These are phyloP conservation scores for Napeogenes sylphis DNA, from an alignment of 2,888 invertebrate genomes.

Conservation along the genomic window DNA sequence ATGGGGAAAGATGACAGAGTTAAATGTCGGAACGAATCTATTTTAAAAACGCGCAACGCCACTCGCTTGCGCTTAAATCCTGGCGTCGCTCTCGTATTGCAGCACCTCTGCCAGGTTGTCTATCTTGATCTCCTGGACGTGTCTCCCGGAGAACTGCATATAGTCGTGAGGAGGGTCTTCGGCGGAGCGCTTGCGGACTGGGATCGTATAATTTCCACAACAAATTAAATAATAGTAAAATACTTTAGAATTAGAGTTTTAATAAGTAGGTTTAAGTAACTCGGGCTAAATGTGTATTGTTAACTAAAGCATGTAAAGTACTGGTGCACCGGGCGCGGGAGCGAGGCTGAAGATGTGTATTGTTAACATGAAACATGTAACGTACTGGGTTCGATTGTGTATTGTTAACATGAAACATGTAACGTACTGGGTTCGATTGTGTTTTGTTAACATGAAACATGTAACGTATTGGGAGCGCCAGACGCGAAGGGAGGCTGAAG, in stretches of 20 bases:
- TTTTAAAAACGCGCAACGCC: neutral
- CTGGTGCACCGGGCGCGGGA: no score
- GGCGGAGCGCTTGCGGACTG: constrained; percentile 80
- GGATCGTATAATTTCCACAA: constrained; percentile 31
- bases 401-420: neutral
- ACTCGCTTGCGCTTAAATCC: constrained; percentile 13
- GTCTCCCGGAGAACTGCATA: constrained; percentile 86
- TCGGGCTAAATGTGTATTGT: no score
- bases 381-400: neutral
- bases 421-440: neutral
- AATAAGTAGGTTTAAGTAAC: no score
- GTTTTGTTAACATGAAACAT: neutral
- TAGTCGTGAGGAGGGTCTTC: constrained; percentile 76
- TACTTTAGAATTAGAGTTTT: no score
- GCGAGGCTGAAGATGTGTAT: no score
- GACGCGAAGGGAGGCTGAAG: no score
- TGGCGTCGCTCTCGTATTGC: constrained; percentile 60
- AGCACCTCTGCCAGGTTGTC: constrained; percentile 81
- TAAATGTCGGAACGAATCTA: no score
- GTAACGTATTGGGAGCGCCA: constrained; percentile 78
- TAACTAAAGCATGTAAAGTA: no score
- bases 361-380: neutral
- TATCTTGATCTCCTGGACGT: constrained; percentile 85
- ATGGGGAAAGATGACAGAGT: neutral
- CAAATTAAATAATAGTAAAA: neutral